Evolutionary conservation across 1,140 invertebrate species (phyloP), one percentile per base, ranked within the genome.

Genomic region (Drosophila leontia): DNA sequence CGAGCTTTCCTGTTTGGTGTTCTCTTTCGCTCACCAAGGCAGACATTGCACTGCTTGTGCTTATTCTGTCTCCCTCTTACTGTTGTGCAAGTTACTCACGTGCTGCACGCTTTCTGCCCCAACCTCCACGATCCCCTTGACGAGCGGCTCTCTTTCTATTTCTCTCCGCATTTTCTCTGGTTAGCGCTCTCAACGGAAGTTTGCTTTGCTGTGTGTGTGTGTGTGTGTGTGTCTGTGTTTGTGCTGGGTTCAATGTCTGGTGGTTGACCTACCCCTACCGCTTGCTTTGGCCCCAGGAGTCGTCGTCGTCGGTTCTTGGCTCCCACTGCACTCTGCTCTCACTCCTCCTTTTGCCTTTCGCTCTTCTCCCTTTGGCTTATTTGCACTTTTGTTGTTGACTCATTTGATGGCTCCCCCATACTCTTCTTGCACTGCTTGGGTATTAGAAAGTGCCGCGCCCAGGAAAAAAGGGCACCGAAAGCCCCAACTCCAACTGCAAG

Each of bases 241-340:
- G 55, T 34, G 37, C 29, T 55, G 63, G 64, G 88, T 91, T 91
- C 88, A 91, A 91, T 82, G 88, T 91, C 88, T 91, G 88, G 88
- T 91, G 87, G 88, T 91, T 91, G 88, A 91, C 88, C 88, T 91
- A 91, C 88, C 87, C 88, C 85, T 74, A 83, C 87, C 78, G 57
- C 64, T 45, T 37, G 47, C 56, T 58, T 88, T 84, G 78, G 41
- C 45, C 55, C 61, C 74, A 58, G 63, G 69, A 85, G 67, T 41
- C 37, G 39, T 19, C 5, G 42, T n/a, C 26, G 26, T 48, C 44
- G 69, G 45, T 62, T 65, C 47, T 45, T 50, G 23, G 70, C 39
- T 67, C 67, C 67, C 65, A 48, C 67, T 70, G 62, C 62, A 70
- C 23, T 70, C 39, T 45, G 75, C 58, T 51, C 45, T 41, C 7